phyloP scores from a whole-genome alignment of 37 sponge, comb jelly and placozoan genomes.

The Axinella damicornis region DNA sequence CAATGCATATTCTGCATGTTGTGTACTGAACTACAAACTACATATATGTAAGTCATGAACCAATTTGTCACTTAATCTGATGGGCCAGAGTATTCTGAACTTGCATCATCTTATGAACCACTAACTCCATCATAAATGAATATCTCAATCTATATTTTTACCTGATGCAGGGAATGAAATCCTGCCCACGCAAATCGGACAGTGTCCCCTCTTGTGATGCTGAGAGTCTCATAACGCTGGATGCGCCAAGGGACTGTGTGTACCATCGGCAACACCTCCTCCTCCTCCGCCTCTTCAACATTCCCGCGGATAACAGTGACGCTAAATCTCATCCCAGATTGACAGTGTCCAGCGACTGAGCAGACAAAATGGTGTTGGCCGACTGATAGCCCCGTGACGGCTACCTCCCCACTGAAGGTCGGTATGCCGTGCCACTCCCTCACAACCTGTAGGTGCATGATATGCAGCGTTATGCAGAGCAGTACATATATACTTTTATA shows the following conservation, averaged over 20 bases:
- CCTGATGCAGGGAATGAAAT: constrained; percentile 85
- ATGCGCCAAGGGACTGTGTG: constrained; percentile 68
- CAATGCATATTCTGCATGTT: too few relatives aligned
- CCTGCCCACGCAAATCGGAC: constrained; percentile 69
- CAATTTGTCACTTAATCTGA: too few relatives aligned
- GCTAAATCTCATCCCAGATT: constrained; percentile 68
- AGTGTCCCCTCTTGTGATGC: constrained; percentile 42
- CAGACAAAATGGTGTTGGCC: constrained; percentile 87
- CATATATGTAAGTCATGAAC: too few relatives aligned
- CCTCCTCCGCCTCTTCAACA: neutral
- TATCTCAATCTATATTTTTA: constrained; percentile 8
- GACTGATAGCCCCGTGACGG: constrained; percentile 51
- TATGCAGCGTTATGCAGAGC: too few relatives aligned
- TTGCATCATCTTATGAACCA: too few relatives aligned
- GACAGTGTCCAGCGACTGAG: constrained; percentile 73
- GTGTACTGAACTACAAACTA: too few relatives aligned
- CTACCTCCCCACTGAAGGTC: constrained; percentile 50
- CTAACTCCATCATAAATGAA: neutral
- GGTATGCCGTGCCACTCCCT: constrained; percentile 41
- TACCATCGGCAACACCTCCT: neutral
- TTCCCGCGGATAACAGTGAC: constrained; percentile 56
- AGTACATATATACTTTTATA: too few relatives aligned
- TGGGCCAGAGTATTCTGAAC: too few relatives aligned
- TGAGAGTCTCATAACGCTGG: constrained; percentile 58
- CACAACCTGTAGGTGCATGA: constrained; percentile 32